Evolutionary conservation across 2,888 invertebrate species (phyloP).

Genomic region (Platycnemis pennipes): DNA sequence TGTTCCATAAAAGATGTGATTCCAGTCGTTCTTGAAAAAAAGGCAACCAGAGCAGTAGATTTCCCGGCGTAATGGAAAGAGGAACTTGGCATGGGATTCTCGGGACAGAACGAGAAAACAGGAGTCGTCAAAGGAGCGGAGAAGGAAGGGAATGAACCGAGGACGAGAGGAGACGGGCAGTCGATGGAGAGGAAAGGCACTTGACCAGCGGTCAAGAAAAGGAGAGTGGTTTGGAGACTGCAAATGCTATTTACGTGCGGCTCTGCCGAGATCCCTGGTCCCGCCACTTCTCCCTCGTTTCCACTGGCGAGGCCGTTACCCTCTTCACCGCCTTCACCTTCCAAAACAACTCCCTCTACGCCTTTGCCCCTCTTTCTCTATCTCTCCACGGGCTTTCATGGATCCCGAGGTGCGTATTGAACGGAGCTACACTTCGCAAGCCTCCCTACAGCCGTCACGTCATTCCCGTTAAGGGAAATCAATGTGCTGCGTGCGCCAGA

Average conservation of each 20-base stretch:
- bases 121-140: not conserved
- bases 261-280: not conserved
- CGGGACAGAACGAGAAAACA: not conserved
- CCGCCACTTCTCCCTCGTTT: not conserved
- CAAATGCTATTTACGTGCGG: not conserved
- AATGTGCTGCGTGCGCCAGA: slow-evolving; percentile 10
- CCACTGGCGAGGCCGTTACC: not conserved
- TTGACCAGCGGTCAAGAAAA: not conserved
- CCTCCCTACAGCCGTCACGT: not conserved
- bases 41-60: too few species aligned
- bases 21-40: too few species aligned
- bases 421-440: not conserved
- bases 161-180: not conserved
- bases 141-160: not conserved
- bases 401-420: not conserved
- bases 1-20: too few species aligned
- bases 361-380: too few species aligned
- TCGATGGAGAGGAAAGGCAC: not conserved
- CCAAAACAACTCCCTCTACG: not conserved
- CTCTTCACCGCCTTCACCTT: not conserved
- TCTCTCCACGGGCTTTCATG: not conserved
- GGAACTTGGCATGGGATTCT: not conserved
- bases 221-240: not conserved
- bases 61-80: not conserved
- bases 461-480: slow-evolving; percentile 18